Evolutionary conservation across 2,797 vertebrate species (phyloP).

Genomic region (Otus scops): DNA sequence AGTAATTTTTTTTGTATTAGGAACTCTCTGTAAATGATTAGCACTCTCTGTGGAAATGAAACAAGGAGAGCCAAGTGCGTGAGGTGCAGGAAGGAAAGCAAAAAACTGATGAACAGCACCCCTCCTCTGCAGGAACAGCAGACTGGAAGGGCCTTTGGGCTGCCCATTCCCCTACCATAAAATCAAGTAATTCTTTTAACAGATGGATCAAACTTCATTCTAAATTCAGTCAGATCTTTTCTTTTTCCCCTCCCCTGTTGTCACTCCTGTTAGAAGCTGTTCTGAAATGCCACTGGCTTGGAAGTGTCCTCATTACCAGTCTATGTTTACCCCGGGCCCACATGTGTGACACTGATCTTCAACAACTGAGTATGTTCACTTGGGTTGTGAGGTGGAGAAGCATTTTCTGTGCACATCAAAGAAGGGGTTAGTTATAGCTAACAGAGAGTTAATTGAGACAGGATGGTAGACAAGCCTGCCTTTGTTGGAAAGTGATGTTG

Average conservation of each 20-base stretch:
- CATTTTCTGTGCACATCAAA: not conserved
- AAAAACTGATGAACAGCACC: not conserved
- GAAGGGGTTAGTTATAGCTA: not conserved
- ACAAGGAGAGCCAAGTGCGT: not conserved
- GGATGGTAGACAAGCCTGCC: not conserved
- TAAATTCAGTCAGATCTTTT: not conserved
- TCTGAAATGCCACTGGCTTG: not conserved
- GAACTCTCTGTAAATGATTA: slow-evolving; percentile 37
- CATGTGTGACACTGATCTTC: rapidly evolving
- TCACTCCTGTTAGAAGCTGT: not conserved
- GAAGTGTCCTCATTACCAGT: not conserved
- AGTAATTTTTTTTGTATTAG: not conserved
- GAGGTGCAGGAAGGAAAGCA: not conserved
- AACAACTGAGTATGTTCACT: not conserved
- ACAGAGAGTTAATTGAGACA: not conserved
- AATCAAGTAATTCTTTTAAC: not conserved
- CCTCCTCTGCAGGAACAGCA: not conserved
- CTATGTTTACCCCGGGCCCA: not conserved
- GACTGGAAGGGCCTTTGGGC: not conserved
- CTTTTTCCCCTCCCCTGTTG: not conserved
- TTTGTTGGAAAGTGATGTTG: not conserved
- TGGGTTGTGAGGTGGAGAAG: not conserved
- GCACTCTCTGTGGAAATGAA: not conserved
- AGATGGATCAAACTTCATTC: not conserved
- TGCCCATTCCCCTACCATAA: not conserved